Conservation (phyloP, 2,888 invertebrate genomes). For the Aphrophora alni region DNA sequence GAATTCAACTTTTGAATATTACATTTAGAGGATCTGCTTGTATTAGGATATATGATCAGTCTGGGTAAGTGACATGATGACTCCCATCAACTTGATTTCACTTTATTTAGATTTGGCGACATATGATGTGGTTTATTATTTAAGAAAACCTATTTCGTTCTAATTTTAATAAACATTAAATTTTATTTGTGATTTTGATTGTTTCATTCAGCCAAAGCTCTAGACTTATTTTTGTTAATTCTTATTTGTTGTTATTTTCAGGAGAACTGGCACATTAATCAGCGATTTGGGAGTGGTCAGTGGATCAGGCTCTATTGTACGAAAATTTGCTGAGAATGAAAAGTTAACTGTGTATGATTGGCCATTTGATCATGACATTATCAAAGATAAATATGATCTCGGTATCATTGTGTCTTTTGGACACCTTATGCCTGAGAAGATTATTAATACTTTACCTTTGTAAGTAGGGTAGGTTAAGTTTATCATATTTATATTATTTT, state of each 20-base stretch:
- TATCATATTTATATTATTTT: too few species aligned
- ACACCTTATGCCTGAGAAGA: slow-evolving; percentile 77
- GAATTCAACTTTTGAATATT: too few species aligned
- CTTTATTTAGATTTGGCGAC: too few species aligned
- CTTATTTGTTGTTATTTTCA: slow-evolving; percentile 55
- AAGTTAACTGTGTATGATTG: slow-evolving; percentile 69
- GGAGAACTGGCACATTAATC: slow-evolving; percentile 62
- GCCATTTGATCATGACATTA: slow-evolving; percentile 63
- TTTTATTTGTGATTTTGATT: too few species aligned
- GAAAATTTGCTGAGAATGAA: slow-evolving; percentile 69
- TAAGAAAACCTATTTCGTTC: too few species aligned
- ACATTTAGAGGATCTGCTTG: too few species aligned
- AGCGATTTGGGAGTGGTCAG: slow-evolving; percentile 73
- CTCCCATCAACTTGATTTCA: too few species aligned
- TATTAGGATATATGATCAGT: too few species aligned
- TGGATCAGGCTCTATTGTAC: slow-evolving; percentile 62
- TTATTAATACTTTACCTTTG: slow-evolving; percentile 82
- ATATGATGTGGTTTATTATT: too few species aligned
- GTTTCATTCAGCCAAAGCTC: too few species aligned
- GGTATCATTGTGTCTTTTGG: slow-evolving; percentile 96
- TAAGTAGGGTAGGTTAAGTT: slow-evolving; percentile 61
- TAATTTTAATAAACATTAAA: too few species aligned
- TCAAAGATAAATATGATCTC: slow-evolving; percentile 71
- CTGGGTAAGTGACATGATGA: too few species aligned
- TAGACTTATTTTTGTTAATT: neutral